Evolutionary conservation across 2,797 vertebrate species (phyloP).

Genomic region (Acridotheres tristis): DNA sequence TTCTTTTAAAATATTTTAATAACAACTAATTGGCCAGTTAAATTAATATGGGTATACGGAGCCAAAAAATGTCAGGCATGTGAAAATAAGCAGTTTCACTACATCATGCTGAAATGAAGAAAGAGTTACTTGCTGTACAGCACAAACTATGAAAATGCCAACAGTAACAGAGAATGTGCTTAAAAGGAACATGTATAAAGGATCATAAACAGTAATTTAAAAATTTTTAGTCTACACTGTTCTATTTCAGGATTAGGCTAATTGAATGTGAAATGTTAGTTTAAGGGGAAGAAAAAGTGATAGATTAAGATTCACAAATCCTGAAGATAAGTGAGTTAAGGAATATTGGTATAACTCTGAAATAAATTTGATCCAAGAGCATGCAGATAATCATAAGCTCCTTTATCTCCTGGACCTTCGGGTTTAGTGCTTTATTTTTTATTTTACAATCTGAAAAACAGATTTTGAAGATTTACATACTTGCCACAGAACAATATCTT

Average conservation of each 20-base stretch:
- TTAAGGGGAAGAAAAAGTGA: background rate
- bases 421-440: constrained; percentile 15
- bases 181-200: constrained; percentile 24
- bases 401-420: constrained; percentile 24
- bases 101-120: constrained; percentile 27
- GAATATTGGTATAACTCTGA: constrained; percentile 2
- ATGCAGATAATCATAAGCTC: constrained; percentile 13
- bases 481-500: constrained; percentile 45
- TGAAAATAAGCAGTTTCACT: constrained; percentile 54
- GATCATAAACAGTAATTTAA: constrained; percentile 15
- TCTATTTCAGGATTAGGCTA: constrained; percentile 40
- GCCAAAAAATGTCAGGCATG: constrained; percentile 59
- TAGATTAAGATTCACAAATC: constrained; percentile 30
- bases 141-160: constrained; percentile 17
- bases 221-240: background rate
- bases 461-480: constrained; percentile 48
- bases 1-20: constrained; percentile 71
- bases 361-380: constrained; percentile 14
- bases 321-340: constrained; percentile 22
- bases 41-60: constrained; percentile 40
- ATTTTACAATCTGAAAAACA: constrained; percentile 52
- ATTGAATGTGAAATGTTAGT: constrained; percentile 46
- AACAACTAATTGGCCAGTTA: constrained; percentile 66
- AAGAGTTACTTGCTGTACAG: constrained; percentile 21
- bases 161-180: constrained; percentile 15